Evolutionary conservation across 1,140 invertebrate genomes (phyloP).

Genomic region (Coptotermes formosanus): DNA sequence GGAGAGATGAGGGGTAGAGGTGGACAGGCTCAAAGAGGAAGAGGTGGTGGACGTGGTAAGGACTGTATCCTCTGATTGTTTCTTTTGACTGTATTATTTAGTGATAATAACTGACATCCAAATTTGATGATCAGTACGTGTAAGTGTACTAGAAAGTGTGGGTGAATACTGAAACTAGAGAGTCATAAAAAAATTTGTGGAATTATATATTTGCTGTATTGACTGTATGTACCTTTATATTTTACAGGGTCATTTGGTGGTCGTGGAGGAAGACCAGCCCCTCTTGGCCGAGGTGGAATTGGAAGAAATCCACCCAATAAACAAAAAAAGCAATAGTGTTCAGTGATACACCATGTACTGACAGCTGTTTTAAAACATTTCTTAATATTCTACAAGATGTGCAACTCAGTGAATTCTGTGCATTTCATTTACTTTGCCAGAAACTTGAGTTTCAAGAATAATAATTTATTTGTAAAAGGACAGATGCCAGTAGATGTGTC

Average conservation of each 20-base stretch:
- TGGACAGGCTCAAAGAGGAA: conserved; percentile 60
- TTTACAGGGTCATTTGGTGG: conserved; percentile 34
- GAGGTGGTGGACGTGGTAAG: conserved; percentile 59
- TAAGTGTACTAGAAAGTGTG: not conserved
- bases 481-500: no score
- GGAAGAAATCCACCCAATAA: conserved; percentile 28
- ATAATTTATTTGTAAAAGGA: not conserved
- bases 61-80: not conserved
- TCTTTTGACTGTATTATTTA: no score
- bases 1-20: conserved; percentile 65
- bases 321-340: conserved; percentile 4
- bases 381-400: no score
- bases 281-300: conserved; percentile 32
- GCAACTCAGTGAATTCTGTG: no score
- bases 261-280: conserved; percentile 30
- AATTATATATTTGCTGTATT: no score
- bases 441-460: not conserved
- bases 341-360: no score
- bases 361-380: no score
- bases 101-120: not conserved
- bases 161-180: not conserved
- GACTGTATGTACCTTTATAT: not conserved
- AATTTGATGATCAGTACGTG: not conserved
- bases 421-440: no score
- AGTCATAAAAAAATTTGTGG: not conserved